These are phyloP conservation scores for Neodon shergylaensis DNA, from an alignment of 2,113 vertebrate genomes.

Conservation along the genomic window DNA sequence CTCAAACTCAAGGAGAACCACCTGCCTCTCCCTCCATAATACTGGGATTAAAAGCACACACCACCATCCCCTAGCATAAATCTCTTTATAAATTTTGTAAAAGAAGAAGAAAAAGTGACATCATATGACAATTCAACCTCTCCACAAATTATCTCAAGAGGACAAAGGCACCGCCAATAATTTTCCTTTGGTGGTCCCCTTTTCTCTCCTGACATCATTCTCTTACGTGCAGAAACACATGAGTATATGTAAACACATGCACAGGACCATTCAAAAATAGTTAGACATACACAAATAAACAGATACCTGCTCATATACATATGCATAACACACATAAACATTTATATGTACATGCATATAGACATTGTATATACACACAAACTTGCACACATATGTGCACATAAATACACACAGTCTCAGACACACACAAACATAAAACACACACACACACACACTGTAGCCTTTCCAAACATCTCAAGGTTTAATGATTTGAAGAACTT, in stretches of 20 bases:
- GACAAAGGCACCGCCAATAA: background rate
- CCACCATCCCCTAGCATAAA: background rate
- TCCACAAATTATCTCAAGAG: background rate
- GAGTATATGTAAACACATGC: too few relatives aligned
- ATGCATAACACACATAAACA: too few relatives aligned
- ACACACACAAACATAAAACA: too few relatives aligned
- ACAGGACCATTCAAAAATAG: background rate
- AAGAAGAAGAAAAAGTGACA: background rate
- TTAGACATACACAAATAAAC: conserved; percentile 75
- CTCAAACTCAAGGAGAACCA: background rate
- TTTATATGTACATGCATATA: too few relatives aligned
- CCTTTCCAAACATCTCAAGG: conserved; percentile 78
- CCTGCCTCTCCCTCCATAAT: background rate
- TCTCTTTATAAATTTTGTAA: background rate
- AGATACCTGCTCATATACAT: too few relatives aligned
- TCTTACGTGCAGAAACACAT: background rate
- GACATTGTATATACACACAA: too few relatives aligned
- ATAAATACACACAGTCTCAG: too few relatives aligned
- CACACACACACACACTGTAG: background rate
- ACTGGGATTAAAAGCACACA: background rate
- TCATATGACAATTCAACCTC: background rate
- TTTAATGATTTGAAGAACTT: conserved; percentile 82
- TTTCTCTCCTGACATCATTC: background rate
- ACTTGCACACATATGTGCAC: too few relatives aligned
- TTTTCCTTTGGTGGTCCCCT: background rate